Base-by-base conservation (phyloP, 2,888 invertebrate genomes). In the Syritta pipiens region DNA sequence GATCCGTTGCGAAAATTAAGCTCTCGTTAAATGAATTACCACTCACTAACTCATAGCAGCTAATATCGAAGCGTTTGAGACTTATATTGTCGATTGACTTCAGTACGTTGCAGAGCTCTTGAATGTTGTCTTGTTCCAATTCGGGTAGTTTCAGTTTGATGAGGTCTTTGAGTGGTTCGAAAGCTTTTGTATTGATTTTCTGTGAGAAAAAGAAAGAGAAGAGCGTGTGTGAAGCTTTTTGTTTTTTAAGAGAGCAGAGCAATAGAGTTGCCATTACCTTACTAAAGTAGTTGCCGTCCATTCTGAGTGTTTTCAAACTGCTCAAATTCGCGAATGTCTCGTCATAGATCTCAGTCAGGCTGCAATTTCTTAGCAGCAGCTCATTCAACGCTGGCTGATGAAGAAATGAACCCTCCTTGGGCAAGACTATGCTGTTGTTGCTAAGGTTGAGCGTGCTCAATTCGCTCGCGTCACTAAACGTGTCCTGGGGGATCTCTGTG, bases 121-220 rank as follows among this genome's bases (percentile, higher is more conserved):
- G 84, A 26, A 87, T 85, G 42, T 84, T 85, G 1, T 74, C 55
- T 69, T 85, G 83, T 42, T 86, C 84, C 82, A 88, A 81, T 62
- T 88, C 86, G 14, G 88, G 86, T 77, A 89, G 81, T 83, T 85
- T 86, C 28, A 89, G 83, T 83, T 86, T 87, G 53, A 85, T 85
- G 72, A 89, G 83, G 49, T 86, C 84, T 83, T 84, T 85, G 55
- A 89, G 83, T 81, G 87, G 86, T 81, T 84, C 83, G 81, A 89
- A 88, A 84, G 88, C 87, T 85, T 82, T 82, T 35, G 85, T 86
- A 87, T 89, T 88, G 85, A 89, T 86, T 86, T 86, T 85, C 88
- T 89, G 30, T 84, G 82, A 81, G 71, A 81, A 82, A 62, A 26
- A 57, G 46, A 44, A 14, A 48, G 12, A 75, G 62, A 37, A 19